phyloP scores from a whole-genome alignment of 2,888 invertebrate genomes.

The Pocota personata region DNA sequence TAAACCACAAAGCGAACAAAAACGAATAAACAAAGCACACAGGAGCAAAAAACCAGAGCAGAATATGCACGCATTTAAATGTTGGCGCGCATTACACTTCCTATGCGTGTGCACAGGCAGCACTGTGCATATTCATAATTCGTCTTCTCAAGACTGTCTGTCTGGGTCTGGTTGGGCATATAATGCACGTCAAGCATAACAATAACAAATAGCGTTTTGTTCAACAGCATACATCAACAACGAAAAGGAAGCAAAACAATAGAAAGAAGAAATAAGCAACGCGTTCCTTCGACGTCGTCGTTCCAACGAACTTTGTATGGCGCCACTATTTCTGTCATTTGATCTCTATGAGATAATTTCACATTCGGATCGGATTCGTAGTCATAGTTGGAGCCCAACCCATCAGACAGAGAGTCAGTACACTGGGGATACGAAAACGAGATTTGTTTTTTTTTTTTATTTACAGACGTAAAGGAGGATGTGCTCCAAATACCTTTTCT shows the following conservation, averaged over 20 bases:
- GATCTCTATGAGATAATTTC: slow-evolving; percentile 70
- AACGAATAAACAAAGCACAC: slow-evolving; percentile 36
- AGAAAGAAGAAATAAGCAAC: neutral
- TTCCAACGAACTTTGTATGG: slow-evolving; percentile 56
- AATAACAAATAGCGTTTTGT: slow-evolving; percentile 57
- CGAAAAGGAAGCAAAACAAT: slow-evolving; percentile 59
- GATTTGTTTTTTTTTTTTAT: neutral
- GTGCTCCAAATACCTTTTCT: slow-evolving; percentile 61
- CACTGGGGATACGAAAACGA: neutral
- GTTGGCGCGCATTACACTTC: slow-evolving; percentile 40
- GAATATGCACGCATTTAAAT: neutral
- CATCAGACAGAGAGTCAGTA: slow-evolving; percentile 26
- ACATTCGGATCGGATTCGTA: slow-evolving; percentile 46
- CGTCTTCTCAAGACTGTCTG: slow-evolving; percentile 25
- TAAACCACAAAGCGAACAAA: slow-evolving; percentile 21
- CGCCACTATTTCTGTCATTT: slow-evolving; percentile 71
- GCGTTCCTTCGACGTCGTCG: slow-evolving; percentile 6
- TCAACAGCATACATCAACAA: slow-evolving; percentile 41
- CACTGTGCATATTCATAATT: slow-evolving; percentile 45
- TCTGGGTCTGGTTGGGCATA: slow-evolving; percentile 28
- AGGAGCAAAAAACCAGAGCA: slow-evolving; percentile 10
- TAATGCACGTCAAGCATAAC: slow-evolving; percentile 59
- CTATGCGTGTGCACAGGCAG: slow-evolving; percentile 33
- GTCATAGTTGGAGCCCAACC: slow-evolving; percentile 4
- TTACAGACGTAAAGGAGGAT: slow-evolving; percentile 27